Percentiles rank a stretch among this genome's conserved stretches.
phyloP scores from a whole-genome alignment of 2,888 invertebrate genomes.

The Watsonalla cultraria region DNA sequence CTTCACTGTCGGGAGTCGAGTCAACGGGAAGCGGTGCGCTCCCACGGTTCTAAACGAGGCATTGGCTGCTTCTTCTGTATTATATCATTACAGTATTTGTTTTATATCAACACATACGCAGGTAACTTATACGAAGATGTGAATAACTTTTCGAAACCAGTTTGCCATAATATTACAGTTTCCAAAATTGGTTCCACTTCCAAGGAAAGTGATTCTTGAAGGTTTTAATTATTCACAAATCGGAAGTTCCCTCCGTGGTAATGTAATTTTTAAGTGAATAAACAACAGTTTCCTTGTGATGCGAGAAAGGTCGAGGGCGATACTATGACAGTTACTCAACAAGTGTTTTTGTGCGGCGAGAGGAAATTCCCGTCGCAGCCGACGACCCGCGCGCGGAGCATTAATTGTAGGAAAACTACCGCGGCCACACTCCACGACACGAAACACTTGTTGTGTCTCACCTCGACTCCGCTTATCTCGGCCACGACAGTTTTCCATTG shows the following conservation, averaged over 20 bases:
- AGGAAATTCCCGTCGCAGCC: slow-evolving; percentile 32
- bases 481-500: slow-evolving; percentile 2
- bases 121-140: too few species aligned
- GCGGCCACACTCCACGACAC: slow-evolving; percentile 7
- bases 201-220: neutral
- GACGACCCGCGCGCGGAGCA: slow-evolving; percentile 19
- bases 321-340: slow-evolving; percentile 5
- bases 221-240: neutral
- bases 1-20: slow-evolving; percentile 30
- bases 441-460: neutral
- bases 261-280: slow-evolving; percentile 1
- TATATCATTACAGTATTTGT: too few species aligned
- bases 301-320: slow-evolving; percentile 13
- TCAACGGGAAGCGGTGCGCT: slow-evolving; percentile 28
- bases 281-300: slow-evolving; percentile 12
- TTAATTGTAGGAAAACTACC: slow-evolving; percentile 40
- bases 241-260: slow-evolving; percentile 9
- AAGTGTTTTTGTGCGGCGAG: slow-evolving; percentile 23
- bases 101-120: too few species aligned
- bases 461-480: neutral
- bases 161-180: neutral
- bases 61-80: too few species aligned
- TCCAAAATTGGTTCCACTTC: neutral
- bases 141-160: too few species aligned
- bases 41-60: slow-evolving; percentile 14